Base-by-base conservation (phyloP, 2,888 invertebrate genomes). In the Metellina segmentata region DNA sequence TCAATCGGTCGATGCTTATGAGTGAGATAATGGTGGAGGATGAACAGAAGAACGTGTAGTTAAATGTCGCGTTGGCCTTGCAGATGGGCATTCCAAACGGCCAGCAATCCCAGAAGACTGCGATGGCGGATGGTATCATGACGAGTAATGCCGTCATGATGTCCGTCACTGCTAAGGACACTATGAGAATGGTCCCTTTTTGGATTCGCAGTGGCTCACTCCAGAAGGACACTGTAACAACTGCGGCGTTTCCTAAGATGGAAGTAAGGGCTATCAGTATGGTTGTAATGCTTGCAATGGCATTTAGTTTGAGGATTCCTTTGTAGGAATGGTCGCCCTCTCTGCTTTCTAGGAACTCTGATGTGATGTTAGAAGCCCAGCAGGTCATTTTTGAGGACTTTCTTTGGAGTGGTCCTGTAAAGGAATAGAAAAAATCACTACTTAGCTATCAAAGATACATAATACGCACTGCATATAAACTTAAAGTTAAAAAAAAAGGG, bases 11-110 rank as follows among this genome's bases (percentile, higher is more conserved):
- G 0, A 95, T 87, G 79, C 94, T 94, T 86, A 95, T 94, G 91
- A 94, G 94, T 34, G 94, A 94, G 7, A 95, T 94, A 4, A 94
- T 95, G 81, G 94, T 91, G 94, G 95, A 95, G 13, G 95, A 95
- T 19, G 94, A 94, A 13, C 95, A 95, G 77, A 95, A 94, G n/a
- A 94, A 93, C 85, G 94, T 94, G 93, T 95, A 95, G 93, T 95
- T 95, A 1, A 94, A 91, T 7, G 94, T 94, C 92, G 95, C 94
- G n/a, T 94, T 93, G 2, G 94, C 61, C 61, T 94, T 91, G 89
- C 95, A 95, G 93, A 93, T 92, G 7, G 49, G 4, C 7, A 7
- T 1, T 0, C 90, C 92, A 1, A 92, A 49, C 9, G 87, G 78
- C 92, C 92, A 92, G 69, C 78, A 34, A 19, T 92, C 92, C 8